These are phyloP conservation scores for Clarias laeviceps DNA, from an alignment of 2,797 vertebrate species.

Conservation along the genomic window DNA sequence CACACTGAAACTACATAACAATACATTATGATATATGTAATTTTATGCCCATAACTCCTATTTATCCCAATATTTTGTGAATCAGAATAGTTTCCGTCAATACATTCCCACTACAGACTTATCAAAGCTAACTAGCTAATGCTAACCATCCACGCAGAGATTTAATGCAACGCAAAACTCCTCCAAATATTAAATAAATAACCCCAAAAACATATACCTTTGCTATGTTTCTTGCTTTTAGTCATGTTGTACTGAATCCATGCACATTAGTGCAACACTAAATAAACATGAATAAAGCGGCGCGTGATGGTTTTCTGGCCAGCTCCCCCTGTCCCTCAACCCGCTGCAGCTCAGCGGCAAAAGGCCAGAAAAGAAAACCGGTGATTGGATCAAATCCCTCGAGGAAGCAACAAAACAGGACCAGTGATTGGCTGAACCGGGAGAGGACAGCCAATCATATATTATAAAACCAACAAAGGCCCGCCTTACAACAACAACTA, in stretches of 20 bases:
- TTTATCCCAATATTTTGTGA: background rate
- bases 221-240: background rate
- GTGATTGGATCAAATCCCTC: constrained; percentile 16
- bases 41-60: background rate
- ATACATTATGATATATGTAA: too few species aligned
- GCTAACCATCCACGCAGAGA: constrained; percentile 23
- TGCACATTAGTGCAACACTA: background rate
- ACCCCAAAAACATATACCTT: background rate
- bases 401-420: background rate
- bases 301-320: background rate
- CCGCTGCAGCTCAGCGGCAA: constrained; percentile 39
- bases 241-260: background rate
- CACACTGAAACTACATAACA: background rate
- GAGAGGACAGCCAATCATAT: background rate
- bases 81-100: background rate
- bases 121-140: constrained; percentile 22
- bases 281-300: constrained; percentile 4
- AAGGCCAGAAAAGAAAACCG: constrained; percentile 2
- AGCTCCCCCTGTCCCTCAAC: background rate
- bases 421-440: background rate
- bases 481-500: constrained; percentile 14
- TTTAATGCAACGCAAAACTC: background rate
- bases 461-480: background rate
- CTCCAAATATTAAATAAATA: background rate
- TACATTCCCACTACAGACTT: background rate